Percentiles rank a stretch among this genome's conserved stretches.
Conservation (phyloP, 2,797 vertebrate species). For the Labroides dimidiatus region DNA sequence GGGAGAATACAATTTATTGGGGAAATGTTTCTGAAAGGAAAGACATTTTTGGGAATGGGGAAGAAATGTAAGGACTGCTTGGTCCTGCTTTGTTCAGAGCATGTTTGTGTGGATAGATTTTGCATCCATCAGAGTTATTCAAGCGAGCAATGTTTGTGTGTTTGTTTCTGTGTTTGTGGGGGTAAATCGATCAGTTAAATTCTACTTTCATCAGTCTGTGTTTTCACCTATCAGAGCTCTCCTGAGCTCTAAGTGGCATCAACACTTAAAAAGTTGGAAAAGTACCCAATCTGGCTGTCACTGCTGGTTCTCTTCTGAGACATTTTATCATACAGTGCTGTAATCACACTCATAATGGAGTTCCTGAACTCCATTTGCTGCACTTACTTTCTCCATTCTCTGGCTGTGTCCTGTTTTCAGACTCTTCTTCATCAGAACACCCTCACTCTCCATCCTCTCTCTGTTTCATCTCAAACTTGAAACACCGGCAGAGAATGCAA, state of each 20-base stretch:
- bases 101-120: background rate
- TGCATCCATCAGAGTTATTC: background rate
- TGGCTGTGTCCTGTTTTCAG: constrained; percentile 16
- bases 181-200: background rate
- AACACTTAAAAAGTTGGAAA: constrained; percentile 15
- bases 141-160: background rate
- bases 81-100: background rate
- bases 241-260: background rate
- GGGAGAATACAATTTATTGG: too few species aligned
- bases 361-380: constrained; percentile 65
- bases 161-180: background rate
- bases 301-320: constrained; percentile 15
- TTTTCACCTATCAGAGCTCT: background rate
- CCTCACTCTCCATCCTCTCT: constrained; percentile 8
- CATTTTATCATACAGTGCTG: constrained; percentile 45
- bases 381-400: constrained; percentile 47
- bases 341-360: constrained; percentile 62
- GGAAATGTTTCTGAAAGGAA: too few species aligned
- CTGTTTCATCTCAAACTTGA: constrained; percentile 51
- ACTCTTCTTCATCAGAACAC: constrained; percentile 46
- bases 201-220: background rate
- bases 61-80: too few species aligned
- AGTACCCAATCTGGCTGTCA: constrained; percentile 32
- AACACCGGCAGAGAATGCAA: constrained; percentile 38
- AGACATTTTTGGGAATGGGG: too few species aligned